These are phyloP conservation scores for Spodoptera litura DNA, from an alignment of 1,140 invertebrate species.

Conservation along the genomic window DNA sequence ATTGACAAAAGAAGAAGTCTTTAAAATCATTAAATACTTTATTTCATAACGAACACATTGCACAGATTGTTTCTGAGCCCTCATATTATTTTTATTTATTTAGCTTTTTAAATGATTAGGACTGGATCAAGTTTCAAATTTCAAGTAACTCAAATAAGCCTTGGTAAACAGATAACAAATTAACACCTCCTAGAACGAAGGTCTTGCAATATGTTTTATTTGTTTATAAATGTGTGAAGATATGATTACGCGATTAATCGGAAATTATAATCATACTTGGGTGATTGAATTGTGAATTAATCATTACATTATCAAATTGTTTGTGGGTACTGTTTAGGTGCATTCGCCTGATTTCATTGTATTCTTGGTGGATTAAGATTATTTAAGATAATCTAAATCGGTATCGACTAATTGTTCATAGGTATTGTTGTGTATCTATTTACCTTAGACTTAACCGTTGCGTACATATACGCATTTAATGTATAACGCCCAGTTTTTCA, in stretches of 20 bases:
- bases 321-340: neutral
- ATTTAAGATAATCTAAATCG: neutral
- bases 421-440: no score
- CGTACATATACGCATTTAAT: no score
- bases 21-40: no score
- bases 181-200: conserved; percentile 63
- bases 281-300: conserved; percentile 23
- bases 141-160: conserved; percentile 43
- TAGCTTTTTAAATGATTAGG: no score
- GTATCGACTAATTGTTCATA: neutral
- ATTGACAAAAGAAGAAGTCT: no score
- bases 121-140: no score
- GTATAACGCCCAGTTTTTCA: no score
- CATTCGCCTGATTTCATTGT: neutral
- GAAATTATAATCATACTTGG: neutral
- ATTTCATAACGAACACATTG: no score
- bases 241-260: conserved; percentile 17
- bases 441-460: no score
- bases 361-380: neutral
- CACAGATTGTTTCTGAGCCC: no score
- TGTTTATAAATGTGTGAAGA: conserved; percentile 13
- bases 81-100: no score
- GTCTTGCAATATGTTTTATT: conserved; percentile 13
- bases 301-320: conserved; percentile 37
- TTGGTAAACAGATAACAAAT: conserved; percentile 71